Percentiles rank a stretch among this genome's conserved stretches.
Conservation (phyloP, 2,797 vertebrate species). For the Rhodeus uyekii region DNA sequence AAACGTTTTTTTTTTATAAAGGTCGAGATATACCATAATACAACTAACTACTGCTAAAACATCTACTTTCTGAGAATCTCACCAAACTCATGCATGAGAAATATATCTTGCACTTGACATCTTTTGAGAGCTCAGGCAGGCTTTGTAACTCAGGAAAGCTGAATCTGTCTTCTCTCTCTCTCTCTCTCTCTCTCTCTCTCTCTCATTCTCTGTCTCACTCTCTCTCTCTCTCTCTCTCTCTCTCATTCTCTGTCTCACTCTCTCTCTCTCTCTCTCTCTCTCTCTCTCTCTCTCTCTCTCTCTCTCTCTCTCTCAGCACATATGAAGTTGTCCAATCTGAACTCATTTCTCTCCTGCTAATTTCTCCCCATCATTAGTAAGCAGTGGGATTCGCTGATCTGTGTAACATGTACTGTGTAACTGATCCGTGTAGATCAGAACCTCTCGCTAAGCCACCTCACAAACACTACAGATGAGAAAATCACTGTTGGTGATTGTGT, state of each 20-base stretch:
- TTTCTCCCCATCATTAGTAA: constrained; percentile 57
- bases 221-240: constrained; percentile 38
- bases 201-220: too few relatives aligned
- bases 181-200: constrained; percentile 35
- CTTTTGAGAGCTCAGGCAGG: constrained; percentile 20
- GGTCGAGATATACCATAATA: background rate
- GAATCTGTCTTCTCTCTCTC: background rate
- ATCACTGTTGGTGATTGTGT: constrained; percentile 29
- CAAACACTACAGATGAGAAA: constrained; percentile 25
- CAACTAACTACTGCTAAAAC: background rate
- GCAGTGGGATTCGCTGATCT: constrained; percentile 32
- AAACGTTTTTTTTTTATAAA: background rate
- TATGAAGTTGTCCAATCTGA: constrained; percentile 44
- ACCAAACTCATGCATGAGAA: constrained; percentile 7
- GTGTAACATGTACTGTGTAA: constrained; percentile 21
- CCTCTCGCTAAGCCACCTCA: constrained; percentile 26
- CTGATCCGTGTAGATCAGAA: constrained; percentile 34
- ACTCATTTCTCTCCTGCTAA: constrained; percentile 44
- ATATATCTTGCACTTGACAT: constrained; percentile 26
- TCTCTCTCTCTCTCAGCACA: constrained; percentile 31
- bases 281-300: constrained; percentile 32
- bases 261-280: constrained; percentile 15
- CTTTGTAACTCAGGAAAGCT: constrained; percentile 48
- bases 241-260: constrained; percentile 8
- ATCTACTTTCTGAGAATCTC: background rate